Conservation (phyloP, 2,113 vertebrate genomes). For the Stomatorhinus ivindoensis region DNA sequence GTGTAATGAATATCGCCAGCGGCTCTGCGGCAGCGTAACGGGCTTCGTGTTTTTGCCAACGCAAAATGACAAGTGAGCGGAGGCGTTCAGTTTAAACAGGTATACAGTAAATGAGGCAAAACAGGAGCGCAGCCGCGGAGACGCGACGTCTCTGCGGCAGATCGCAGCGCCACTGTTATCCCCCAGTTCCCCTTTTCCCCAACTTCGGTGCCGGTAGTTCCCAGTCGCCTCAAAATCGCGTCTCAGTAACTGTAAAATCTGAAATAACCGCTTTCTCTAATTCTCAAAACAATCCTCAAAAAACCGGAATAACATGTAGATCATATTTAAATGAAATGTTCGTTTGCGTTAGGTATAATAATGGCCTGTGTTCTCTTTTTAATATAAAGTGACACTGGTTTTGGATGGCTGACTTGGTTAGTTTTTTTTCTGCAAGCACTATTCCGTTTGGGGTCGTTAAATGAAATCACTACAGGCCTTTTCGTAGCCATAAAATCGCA, state of each 20-base stretch:
- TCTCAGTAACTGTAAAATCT: background rate
- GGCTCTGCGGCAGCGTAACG: background rate
- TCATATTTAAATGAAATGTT: background rate
- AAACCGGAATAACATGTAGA: background rate
- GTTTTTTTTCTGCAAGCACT: background rate
- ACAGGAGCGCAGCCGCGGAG: background rate
- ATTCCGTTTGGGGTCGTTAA: background rate
- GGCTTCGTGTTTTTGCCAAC: conserved; percentile 13
- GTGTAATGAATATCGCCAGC: background rate
- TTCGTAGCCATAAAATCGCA: background rate
- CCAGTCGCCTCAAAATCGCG: background rate
- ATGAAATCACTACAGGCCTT: background rate
- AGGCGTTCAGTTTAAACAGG: conserved; percentile 17
- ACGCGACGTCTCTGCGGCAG: background rate
- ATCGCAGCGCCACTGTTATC: background rate
- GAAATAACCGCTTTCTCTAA: background rate
- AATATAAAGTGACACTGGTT: background rate
- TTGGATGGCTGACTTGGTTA: background rate
- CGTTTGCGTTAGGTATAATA: background rate
- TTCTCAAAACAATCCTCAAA: background rate
- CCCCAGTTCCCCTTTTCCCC: background rate
- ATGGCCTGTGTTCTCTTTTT: background rate
- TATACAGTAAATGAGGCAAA: conserved; percentile 9
- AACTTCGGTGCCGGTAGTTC: background rate
- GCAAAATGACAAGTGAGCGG: conserved; percentile 11